Evolutionary conservation across 2,797 vertebrate genomes (phyloP), one percentile per base, ranked within the genome.

Genomic region (Stomatorhinus walkeri): DNA sequence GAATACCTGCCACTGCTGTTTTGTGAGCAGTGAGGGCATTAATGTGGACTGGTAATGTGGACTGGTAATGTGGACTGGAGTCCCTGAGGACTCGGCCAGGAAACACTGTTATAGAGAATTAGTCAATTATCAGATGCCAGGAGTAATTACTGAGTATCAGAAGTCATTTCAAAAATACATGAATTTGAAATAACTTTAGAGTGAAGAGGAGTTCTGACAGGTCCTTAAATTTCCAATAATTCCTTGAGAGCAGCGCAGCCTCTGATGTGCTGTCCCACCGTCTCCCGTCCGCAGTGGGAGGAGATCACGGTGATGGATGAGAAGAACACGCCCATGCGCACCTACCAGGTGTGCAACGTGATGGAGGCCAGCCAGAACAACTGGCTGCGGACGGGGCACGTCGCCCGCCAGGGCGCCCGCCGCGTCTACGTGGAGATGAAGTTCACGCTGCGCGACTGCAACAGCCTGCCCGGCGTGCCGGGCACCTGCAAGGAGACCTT

Each of bases 351-450:
- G 68, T 99, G 98, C 92, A 98, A 99, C 0, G 98, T 99, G 91
- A 97, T 99, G 97, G 97, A 99, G 93, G 96, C 98, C 3, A 96
- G 95, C 88, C 98, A 99, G 95, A 98, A 99, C 95, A 99, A 99
- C 94, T 99, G 98, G 98, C 92, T 99, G 90, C 94, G 96, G 90
- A 97, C 96, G 0, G 94, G 95, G 0, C 96, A 96, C 94, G 96
- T 97, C 91, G 93, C 94, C 52, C 93, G 96, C n/a, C 96, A 96
- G 14, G 95, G 95, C 48, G 96, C 96, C 1, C 96, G 96, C 89
- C 95, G 96, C 2, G 95, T 97, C 91, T 96, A 97, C 92, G 95
- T 97, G 0, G 96, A 97, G 93, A 96, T 97, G 92, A 97, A 97
- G 92, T 97, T 97, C 91, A 97, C 96, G 49, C 93, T 97, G 89